phyloP scores from a whole-genome alignment of 2,113 vertebrate species.

The Leptosomus discolor region DNA sequence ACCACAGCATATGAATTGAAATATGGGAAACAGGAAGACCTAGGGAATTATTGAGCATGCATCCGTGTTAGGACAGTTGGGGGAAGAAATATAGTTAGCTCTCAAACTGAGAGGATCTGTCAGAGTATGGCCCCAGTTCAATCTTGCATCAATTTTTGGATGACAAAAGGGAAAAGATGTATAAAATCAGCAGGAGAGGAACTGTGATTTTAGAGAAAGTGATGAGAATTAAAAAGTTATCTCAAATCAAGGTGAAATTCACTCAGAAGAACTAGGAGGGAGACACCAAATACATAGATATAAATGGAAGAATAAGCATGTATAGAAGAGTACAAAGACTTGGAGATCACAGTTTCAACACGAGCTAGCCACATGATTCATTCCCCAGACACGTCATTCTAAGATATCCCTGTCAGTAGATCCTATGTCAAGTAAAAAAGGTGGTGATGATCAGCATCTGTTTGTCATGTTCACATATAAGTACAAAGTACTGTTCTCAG shows the following conservation, averaged over 20 bases:
- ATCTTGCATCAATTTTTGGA: background rate
- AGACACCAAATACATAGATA: background rate
- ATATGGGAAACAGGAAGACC: background rate
- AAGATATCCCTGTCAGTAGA: background rate
- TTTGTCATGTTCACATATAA: fast-evolving
- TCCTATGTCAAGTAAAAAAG: background rate
- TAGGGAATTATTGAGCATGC: background rate
- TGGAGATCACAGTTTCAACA: background rate
- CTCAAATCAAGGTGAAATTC: background rate
- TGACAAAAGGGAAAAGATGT: background rate
- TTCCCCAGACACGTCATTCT: background rate
- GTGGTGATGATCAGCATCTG: background rate
- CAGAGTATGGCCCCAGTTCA: background rate
- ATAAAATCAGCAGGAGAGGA: background rate
- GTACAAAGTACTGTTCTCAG: background rate
- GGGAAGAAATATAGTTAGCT: background rate
- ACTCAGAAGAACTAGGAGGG: background rate
- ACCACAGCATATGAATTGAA: background rate
- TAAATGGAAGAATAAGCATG: background rate
- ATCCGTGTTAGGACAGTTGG: background rate
- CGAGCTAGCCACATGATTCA: fast-evolving
- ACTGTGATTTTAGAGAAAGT: background rate
- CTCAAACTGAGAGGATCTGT: background rate
- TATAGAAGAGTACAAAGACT: background rate
- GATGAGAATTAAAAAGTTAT: background rate